Conservation (phyloP, 2,888 invertebrate species). For the Panzeria rudis region DNA sequence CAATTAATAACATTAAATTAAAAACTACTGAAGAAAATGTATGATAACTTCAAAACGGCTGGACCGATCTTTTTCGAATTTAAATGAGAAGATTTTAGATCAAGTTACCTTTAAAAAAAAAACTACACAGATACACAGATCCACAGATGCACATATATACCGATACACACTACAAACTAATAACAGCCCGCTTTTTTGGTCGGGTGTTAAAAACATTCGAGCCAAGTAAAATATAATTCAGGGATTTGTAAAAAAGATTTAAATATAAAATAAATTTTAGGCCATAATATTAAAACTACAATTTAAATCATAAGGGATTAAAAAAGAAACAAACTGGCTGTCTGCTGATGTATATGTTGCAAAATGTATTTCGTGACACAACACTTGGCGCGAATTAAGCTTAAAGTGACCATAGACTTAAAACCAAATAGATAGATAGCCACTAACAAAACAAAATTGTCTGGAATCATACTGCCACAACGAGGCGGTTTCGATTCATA, state of each 20-base stretch:
- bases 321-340: background rate
- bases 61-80: too few species aligned
- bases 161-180: too few species aligned
- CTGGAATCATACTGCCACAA: slow-evolving; percentile 31
- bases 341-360: too few species aligned
- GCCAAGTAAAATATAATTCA: background rate
- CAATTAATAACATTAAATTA: too few species aligned
- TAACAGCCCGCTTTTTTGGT: too few species aligned
- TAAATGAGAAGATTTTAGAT: too few species aligned
- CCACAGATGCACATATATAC: too few species aligned
- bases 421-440: slow-evolving; percentile 6
- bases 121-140: too few species aligned
- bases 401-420: slow-evolving; percentile 66
- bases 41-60: too few species aligned
- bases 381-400: slow-evolving; percentile 32
- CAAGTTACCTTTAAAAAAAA: too few species aligned
- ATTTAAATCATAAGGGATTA: slow-evolving; percentile 2
- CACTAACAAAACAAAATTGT: slow-evolving; percentile 49
- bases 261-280: background rate
- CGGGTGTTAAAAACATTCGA: too few species aligned
- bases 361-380: slow-evolving; percentile 10
- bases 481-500: background rate
- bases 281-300: background rate
- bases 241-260: background rate
- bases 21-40: too few species aligned